Percentiles rank a stretch among this genome's conserved stretches.
phyloP scores from a whole-genome alignment of 37 sponge, comb jelly and placozoan species.

The Eunapius fragilis region DNA sequence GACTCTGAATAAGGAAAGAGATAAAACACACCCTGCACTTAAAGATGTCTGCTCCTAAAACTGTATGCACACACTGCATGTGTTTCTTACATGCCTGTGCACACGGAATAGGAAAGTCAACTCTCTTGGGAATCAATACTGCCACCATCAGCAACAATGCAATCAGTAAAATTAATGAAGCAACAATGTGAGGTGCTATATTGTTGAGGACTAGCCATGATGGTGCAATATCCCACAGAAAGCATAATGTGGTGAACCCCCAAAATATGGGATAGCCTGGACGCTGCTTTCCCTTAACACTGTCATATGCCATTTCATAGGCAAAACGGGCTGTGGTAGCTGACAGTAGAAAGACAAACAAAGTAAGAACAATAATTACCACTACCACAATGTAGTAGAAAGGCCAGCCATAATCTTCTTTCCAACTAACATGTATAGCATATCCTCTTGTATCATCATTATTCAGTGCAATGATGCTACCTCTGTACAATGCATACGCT shows the following conservation, averaged over 20 bases:
- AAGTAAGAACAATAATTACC: conserved; percentile 15
- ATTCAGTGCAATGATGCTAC: not conserved
- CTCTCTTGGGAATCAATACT: conserved; percentile 28
- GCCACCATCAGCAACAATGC: conserved; percentile 41
- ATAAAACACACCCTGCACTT: not conserved
- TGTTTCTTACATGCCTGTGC: not conserved
- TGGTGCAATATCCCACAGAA: conserved; percentile 51
- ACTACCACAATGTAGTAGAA: not conserved
- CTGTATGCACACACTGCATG: too few species aligned
- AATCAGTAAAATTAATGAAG: conserved; percentile 16
- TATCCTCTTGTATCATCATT: conserved; percentile 27
- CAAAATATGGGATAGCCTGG: conserved; percentile 63
- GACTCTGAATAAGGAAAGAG: conserved; percentile 21
- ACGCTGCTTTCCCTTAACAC: conserved; percentile 22
- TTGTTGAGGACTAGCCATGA: conserved; percentile 32
- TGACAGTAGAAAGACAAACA: conserved; percentile 49
- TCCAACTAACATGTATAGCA: conserved; percentile 28
- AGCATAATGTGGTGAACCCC: conserved; percentile 9
- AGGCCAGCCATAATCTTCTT: not conserved
- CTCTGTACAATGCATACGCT: conserved; percentile 25
- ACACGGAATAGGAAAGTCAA: conserved; percentile 51
- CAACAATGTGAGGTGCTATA: not conserved
- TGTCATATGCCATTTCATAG: conserved; percentile 36
- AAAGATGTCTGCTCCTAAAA: not conserved
- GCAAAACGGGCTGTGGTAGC: conserved; percentile 4